phyloP scores from a whole-genome alignment of 53 echinoderm and acorn worm genomes.

The Paracentrotus lividus region DNA sequence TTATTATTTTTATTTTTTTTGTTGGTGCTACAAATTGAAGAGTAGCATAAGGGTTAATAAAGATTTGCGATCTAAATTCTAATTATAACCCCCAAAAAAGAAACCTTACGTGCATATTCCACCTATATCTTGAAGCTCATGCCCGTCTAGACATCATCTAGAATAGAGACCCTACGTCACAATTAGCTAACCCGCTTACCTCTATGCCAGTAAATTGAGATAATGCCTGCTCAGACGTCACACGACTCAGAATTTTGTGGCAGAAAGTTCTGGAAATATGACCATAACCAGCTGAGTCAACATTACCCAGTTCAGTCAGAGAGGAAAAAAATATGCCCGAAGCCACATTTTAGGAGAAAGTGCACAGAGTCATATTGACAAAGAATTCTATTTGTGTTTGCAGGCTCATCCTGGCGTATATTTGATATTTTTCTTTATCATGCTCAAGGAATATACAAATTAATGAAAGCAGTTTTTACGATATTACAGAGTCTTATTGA shows the following conservation, averaged over 20 bases:
- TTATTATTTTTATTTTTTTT: too few species aligned
- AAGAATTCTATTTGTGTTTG: conserved; percentile 23
- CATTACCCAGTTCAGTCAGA: background rate
- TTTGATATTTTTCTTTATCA: too few species aligned
- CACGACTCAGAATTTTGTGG: conserved; percentile 24
- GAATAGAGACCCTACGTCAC: conserved; percentile 18
- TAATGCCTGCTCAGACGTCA: conserved; percentile 48
- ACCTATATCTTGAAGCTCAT: background rate
- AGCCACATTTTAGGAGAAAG: conserved; percentile 7
- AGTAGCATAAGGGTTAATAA: too few species aligned
- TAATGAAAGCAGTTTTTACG: background rate
- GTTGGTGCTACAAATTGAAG: too few species aligned
- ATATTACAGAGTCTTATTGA: background rate
- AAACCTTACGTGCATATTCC: background rate
- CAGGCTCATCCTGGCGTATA: background rate
- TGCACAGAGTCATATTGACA: conserved; percentile 16
- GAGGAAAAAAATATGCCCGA: background rate
- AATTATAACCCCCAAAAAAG: too few species aligned
- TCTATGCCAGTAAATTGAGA: conserved; percentile 31
- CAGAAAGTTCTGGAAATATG: conserved; percentile 38
- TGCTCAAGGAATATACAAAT: background rate
- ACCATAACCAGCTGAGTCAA: conserved; percentile 49
- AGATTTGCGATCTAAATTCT: too few species aligned
- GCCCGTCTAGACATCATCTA: background rate
- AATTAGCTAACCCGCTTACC: conserved; percentile 42